Percentiles rank a stretch among this genome's conserved stretches.
Evolutionary conservation across 2,888 invertebrate genomes (phyloP).

Genomic region (Nomada hirtipes): DNA sequence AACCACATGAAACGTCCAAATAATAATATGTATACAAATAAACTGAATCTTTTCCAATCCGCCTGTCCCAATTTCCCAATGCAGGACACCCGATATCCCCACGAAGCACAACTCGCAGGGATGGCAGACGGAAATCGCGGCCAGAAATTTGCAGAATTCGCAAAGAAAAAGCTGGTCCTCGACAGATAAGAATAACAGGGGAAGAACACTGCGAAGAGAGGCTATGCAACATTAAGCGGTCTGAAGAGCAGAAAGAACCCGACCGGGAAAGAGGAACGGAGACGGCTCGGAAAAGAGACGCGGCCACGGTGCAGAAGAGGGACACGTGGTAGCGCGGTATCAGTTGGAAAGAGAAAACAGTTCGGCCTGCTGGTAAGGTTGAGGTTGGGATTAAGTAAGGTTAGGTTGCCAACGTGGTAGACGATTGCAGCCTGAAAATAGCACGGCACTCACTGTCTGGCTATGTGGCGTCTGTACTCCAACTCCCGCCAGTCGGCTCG

Average conservation of each 20-base stretch:
- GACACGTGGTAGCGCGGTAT: background rate
- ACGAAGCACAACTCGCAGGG: background rate
- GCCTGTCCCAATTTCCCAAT: background rate
- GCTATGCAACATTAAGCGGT: constrained; percentile 31
- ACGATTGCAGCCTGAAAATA: constrained; percentile 78
- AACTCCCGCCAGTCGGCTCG: constrained; percentile 57
- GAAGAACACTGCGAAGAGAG: background rate
- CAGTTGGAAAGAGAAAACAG: constrained; percentile 7
- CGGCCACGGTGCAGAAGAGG: too few relatives aligned
- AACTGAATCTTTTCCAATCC: background rate
- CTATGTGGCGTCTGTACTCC: constrained; percentile 79
- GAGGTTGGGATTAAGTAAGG: constrained; percentile 71
- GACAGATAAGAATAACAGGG: constrained; percentile 23
- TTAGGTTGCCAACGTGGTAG: constrained; percentile 69
- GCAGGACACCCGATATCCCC: background rate
- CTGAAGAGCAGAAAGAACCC: constrained; percentile 1
- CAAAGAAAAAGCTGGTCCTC: background rate
- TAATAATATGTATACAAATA: background rate
- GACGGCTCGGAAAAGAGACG: constrained; percentile 7
- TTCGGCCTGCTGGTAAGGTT: constrained; percentile 60
- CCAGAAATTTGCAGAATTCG: constrained; percentile 6
- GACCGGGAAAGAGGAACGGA: background rate
- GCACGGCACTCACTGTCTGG: constrained; percentile 82
- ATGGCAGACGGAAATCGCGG: too few relatives aligned
- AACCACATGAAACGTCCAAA: background rate